phyloP scores from a whole-genome alignment of 2,113 vertebrate species.

The Lophotis ruficrista region DNA sequence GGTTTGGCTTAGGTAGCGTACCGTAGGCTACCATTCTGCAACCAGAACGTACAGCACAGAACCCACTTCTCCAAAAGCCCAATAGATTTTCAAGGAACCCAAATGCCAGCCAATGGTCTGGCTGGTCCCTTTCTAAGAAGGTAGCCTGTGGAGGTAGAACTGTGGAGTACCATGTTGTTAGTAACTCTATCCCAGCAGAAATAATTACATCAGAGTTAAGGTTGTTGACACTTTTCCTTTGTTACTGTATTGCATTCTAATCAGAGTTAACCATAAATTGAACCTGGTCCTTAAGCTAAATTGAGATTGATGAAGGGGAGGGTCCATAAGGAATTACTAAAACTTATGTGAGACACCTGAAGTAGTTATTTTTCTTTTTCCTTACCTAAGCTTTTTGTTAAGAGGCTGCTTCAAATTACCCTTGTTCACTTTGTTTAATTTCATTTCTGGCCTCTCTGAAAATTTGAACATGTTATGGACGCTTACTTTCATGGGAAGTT shows the following conservation, averaged over 20 bases:
- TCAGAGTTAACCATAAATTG: background rate
- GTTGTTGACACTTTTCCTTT: background rate
- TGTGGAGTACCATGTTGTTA: background rate
- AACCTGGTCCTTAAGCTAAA: background rate
- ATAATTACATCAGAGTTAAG: background rate
- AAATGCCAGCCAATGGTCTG: background rate
- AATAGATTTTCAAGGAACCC: background rate
- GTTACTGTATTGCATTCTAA: background rate
- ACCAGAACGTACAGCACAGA: background rate
- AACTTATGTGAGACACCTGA: background rate
- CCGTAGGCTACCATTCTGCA: accelerated
- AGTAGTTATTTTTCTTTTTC: background rate
- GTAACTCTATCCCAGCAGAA: background rate
- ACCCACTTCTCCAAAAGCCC: background rate
- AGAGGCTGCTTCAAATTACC: background rate
- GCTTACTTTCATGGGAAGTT: background rate
- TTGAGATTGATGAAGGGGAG: background rate
- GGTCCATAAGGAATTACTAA: background rate
- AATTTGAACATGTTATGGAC: background rate
- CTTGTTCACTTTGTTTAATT: background rate
- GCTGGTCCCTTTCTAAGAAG: background rate
- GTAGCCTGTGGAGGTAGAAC: background rate
- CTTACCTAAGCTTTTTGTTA: background rate
- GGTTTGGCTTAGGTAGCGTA: background rate
- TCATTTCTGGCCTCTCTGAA: background rate